A percentile compares a stretch with the other conserved stretches of the same genome.
Evolutionary conservation across 2,888 invertebrate genomes (phyloP).

Genomic region (Drosophila emarginata): DNA sequence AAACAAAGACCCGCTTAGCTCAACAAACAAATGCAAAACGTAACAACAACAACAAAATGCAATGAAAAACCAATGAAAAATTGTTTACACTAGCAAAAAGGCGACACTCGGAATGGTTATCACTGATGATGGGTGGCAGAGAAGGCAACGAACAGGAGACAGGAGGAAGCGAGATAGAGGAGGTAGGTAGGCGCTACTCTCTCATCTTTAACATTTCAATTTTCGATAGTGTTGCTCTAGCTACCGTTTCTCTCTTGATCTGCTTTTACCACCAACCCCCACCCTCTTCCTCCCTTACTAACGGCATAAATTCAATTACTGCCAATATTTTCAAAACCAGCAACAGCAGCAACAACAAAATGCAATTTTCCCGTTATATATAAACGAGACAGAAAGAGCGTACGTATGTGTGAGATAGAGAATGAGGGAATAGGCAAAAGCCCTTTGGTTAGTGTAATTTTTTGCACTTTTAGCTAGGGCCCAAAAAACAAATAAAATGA

Average conservation of each 20-base stretch:
- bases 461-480: slow-evolving; percentile 60
- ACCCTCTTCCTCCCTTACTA: slow-evolving; percentile 2
- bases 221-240: slow-evolving; percentile 37
- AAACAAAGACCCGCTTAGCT: not conserved
- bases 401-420: not conserved
- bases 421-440: not conserved
- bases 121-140: not conserved
- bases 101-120: not conserved
- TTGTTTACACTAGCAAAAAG: slow-evolving; percentile 13
- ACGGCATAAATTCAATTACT: slow-evolving; percentile 68
- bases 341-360: slow-evolving; percentile 34
- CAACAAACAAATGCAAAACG: slow-evolving; percentile 58
- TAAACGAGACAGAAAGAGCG: slow-evolving; percentile 2
- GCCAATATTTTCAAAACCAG: slow-evolving; percentile 58
- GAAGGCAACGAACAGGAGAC: not conserved
- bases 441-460: slow-evolving; percentile 53
- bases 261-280: not conserved
- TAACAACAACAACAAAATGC: slow-evolving; percentile 26
- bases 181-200: not conserved
- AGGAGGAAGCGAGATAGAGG: too few species aligned
- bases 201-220: slow-evolving; percentile 45
- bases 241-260: not conserved
- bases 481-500: slow-evolving; percentile 58
- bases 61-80: slow-evolving; percentile 21
- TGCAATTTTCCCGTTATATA: slow-evolving; percentile 64